These are phyloP conservation scores for Brachionus calyciflorus DNA, from an alignment of 1,140 invertebrate genomes.

Conservation along the genomic window DNA sequence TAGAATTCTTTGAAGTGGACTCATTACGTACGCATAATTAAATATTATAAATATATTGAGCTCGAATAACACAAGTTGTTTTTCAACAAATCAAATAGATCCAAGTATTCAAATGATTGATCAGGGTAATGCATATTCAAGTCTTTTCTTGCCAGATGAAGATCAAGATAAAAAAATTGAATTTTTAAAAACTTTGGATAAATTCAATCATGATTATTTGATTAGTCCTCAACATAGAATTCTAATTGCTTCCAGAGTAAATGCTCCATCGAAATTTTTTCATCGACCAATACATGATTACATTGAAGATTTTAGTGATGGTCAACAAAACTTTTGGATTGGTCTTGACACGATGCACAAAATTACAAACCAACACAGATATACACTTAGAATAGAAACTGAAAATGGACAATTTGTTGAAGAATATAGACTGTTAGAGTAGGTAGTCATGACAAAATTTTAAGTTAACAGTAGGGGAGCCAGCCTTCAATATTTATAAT, in stretches of 20 bases:
- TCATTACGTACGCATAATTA: neutral
- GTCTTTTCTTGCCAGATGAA: constrained; percentile 4
- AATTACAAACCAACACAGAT: constrained; percentile 13
- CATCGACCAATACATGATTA: neutral
- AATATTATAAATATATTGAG: neutral
- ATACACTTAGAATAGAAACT: constrained; percentile 25
- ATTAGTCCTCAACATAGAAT: neutral
- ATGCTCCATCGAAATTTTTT: constrained; percentile 16
- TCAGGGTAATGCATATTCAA: neutral
- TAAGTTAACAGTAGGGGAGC: neutral
- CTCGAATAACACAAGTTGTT: neutral
- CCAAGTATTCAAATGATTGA: neutral
- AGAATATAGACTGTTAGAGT: constrained; percentile 8
- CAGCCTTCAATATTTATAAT: neutral
- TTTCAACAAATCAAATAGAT: neutral
- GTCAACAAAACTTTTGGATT: constrained; percentile 41
- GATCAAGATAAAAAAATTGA: constrained; percentile 8
- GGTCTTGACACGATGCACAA: constrained; percentile 27
- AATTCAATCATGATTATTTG: constrained; percentile 14
- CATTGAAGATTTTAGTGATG: constrained; percentile 28
- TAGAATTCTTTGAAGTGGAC: neutral
- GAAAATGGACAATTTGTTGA: neutral
- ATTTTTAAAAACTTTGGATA: neutral
- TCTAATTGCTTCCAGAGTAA: constrained; percentile 20
- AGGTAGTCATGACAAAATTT: neutral